Conservation (phyloP, 2,888 invertebrate species). For the Mylabris sibirica region DNA sequence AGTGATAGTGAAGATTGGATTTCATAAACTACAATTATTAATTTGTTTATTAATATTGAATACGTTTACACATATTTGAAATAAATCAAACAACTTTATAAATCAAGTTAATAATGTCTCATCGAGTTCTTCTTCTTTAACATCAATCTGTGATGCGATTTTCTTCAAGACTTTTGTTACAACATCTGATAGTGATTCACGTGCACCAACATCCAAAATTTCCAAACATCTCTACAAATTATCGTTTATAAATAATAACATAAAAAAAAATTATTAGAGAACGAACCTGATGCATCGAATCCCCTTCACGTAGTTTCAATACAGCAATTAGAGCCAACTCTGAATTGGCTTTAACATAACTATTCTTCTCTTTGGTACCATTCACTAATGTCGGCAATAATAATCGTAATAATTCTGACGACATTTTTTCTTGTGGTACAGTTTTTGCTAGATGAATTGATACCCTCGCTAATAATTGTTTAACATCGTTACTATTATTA, state of each 20-base stretch:
- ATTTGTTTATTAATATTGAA: background rate
- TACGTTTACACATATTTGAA: background rate
- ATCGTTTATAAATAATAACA: slow-evolving; percentile 15
- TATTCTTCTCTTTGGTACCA: slow-evolving; percentile 98
- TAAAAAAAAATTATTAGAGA: slow-evolving; percentile 4
- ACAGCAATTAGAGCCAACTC: slow-evolving; percentile 91
- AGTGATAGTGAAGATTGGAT: slow-evolving; percentile 43
- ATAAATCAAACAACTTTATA: slow-evolving; percentile 7
- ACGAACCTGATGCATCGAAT: slow-evolving; percentile 74
- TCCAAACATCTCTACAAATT: slow-evolving; percentile 72
- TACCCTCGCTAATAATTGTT: slow-evolving; percentile 86
- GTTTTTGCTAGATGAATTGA: slow-evolving; percentile 77
- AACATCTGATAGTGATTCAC: slow-evolving; percentile 88
- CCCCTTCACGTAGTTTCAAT: slow-evolving; percentile 79
- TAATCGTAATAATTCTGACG: slow-evolving; percentile 76
- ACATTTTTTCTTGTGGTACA: slow-evolving; percentile 67
- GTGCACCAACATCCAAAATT: slow-evolving; percentile 85
- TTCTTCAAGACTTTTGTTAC: slow-evolving; percentile 88
- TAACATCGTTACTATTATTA: slow-evolving; percentile 92
- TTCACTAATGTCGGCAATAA: slow-evolving; percentile 93
- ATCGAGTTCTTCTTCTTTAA: slow-evolving; percentile 91
- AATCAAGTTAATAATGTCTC: slow-evolving; percentile 87
- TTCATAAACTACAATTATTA: background rate
- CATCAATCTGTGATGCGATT: slow-evolving; percentile 76
- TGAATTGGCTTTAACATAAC: slow-evolving; percentile 91